Conservation (phyloP, 2,888 invertebrate genomes). For the Protonemura montana region DNA sequence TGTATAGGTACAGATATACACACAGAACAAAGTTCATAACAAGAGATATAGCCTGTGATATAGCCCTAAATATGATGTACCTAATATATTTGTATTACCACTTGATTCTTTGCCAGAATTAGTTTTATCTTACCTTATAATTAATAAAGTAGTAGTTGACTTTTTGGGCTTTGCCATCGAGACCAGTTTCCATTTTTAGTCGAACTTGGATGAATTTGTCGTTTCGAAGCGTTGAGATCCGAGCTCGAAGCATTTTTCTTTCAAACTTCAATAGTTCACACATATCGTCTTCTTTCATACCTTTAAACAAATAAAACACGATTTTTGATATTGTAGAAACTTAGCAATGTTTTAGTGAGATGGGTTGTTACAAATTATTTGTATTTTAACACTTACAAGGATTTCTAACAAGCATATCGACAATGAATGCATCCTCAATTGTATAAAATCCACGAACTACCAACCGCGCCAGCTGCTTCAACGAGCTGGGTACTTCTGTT, state of each 20-base stretch:
- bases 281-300: slow-evolving; percentile 89
- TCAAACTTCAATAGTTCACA: slow-evolving; percentile 93
- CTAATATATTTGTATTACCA: neutral
- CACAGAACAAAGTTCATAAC: no score
- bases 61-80: no score
- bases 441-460: slow-evolving; percentile 94
- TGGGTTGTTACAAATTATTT: no score
- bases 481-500: slow-evolving; percentile 91
- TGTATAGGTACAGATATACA: no score
- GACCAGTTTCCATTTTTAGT: slow-evolving; percentile 93
- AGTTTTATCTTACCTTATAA: slow-evolving; percentile 82
- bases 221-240: slow-evolving; percentile 84
- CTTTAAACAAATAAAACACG: slow-evolving; percentile 56
- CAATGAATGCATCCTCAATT: slow-evolving; percentile 91
- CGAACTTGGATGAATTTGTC: slow-evolving; percentile 94
- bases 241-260: slow-evolving; percentile 87
- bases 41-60: no score
- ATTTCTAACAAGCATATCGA: slow-evolving; percentile 95
- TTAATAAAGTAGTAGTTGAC: slow-evolving; percentile 98
- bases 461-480: slow-evolving; percentile 89
- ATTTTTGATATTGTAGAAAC: neutral
- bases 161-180: slow-evolving; percentile 93
- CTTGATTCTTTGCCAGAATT: no score
- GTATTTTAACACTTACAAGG: slow-evolving; percentile 80
- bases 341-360: no score